Conservation (phyloP, 2,113 vertebrate genomes). For the Chrysemys picta region DNA sequence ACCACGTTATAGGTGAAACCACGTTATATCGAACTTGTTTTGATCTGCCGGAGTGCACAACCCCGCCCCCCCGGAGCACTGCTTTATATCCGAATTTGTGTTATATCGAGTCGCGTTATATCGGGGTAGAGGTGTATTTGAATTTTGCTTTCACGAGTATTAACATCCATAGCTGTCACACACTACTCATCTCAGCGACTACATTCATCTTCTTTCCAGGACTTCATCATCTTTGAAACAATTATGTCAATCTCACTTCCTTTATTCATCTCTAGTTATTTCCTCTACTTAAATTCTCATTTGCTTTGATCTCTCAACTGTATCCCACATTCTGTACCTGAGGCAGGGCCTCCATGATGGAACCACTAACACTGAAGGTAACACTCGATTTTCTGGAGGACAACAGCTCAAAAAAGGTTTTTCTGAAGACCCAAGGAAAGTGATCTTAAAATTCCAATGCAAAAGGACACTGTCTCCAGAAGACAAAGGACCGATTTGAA, state of each 20-base stretch:
- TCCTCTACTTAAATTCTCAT: not conserved
- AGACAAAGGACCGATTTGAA: not conserved
- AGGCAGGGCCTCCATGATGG: not conserved
- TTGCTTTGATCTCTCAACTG: not conserved
- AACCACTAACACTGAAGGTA: not conserved
- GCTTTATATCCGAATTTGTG: no score
- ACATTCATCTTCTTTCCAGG: slow-evolving; percentile 36
- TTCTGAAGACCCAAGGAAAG: not conserved
- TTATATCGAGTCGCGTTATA: no score
- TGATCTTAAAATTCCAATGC: not conserved
- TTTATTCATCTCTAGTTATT: not conserved
- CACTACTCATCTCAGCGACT: not conserved
- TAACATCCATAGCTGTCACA: not conserved
- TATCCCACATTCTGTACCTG: not conserved
- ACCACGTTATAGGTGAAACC: no score
- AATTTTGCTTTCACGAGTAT: not conserved
- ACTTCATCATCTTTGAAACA: slow-evolving; percentile 15
- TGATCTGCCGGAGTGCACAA: no score
- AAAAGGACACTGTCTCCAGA: not conserved
- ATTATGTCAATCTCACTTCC: not conserved
- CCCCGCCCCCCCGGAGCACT: no score
- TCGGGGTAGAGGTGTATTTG: no score
- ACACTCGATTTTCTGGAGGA: not conserved
- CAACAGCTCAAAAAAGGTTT: not conserved
- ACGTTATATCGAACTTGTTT: no score